Percentiles rank a stretch among this genome's conserved stretches.
phyloP scores from a whole-genome alignment of 2,888 invertebrate genomes.

The Hetaerina titia region DNA sequence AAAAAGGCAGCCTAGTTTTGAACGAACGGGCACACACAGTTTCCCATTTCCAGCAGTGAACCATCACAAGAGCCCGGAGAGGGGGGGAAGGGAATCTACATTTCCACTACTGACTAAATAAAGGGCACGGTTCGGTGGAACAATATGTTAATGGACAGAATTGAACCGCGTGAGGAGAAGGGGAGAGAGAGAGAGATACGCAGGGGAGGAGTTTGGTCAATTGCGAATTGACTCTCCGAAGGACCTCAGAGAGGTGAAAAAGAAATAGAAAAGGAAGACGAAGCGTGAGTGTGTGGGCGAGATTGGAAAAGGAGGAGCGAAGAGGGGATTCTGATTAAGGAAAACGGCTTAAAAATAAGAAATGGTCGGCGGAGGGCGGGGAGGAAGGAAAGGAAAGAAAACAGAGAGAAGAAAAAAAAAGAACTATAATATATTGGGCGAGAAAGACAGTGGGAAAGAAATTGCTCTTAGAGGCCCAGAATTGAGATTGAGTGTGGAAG shows the following conservation, averaged over 20 bases:
- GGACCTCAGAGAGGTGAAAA: not conserved
- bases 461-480: conserved; percentile 59
- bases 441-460: conserved; percentile 64
- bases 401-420: not conserved
- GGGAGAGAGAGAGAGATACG: conserved; percentile 6
- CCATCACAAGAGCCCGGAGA: not conserved
- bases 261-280: not conserved
- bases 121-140: conserved; percentile 16
- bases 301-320: not conserved
- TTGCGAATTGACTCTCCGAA: not conserved
- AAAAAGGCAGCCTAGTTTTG: too few species aligned
- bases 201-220: conserved; percentile 34
- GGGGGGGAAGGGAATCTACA: not conserved
- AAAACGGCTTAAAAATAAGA: conserved; percentile 49
- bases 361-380: not conserved
- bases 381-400: not conserved
- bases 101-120: not conserved
- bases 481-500: conserved; percentile 66
- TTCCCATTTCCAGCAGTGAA: not conserved
- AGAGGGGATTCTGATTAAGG: conserved; percentile 29
- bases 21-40: not conserved
- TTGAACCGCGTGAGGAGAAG: not conserved
- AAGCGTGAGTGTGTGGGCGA: not conserved
- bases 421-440: conserved; percentile 63
- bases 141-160: conserved; percentile 35